Evolutionary conservation across 2,888 invertebrate species (phyloP).

Genomic region (Entomobrya multifasciata): DNA sequence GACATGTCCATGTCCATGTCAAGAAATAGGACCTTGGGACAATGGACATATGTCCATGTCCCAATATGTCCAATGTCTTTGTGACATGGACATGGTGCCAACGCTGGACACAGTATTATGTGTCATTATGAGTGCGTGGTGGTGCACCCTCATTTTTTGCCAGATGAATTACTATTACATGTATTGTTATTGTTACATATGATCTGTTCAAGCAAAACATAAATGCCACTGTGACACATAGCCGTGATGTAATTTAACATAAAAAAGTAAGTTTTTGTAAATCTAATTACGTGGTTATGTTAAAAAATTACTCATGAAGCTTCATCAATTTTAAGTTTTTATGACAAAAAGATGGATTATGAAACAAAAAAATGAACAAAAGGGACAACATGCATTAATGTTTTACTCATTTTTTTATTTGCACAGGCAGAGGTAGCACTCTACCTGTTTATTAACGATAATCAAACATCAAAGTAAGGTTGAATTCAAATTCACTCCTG

Average conservation of each 20-base stretch:
- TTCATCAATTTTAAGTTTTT: background rate
- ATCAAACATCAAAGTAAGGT: background rate
- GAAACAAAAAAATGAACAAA: background rate
- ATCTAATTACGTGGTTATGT: constrained; percentile 17
- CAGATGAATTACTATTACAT: background rate
- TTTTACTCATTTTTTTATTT: background rate
- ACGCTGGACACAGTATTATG: too few relatives aligned
- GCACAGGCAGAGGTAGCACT: too few relatives aligned
- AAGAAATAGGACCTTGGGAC: too few relatives aligned
- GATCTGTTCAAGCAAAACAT: background rate
- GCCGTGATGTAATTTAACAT: background rate
- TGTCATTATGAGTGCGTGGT: background rate
- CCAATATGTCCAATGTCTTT: too few relatives aligned
- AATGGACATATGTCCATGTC: too few relatives aligned
- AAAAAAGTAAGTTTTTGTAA: background rate
- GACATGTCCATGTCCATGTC: too few relatives aligned
- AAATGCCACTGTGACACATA: background rate
- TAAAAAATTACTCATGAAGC: constrained; percentile 4
- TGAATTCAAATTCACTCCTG: too few relatives aligned
- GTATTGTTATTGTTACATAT: background rate
- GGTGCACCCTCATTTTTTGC: background rate
- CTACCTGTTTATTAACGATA: too few relatives aligned
- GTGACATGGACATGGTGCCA: too few relatives aligned
- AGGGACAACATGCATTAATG: background rate
- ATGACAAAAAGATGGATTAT: background rate